Base-by-base conservation (phyloP, 1,140 invertebrate genomes). In the Lepidurus couesii region DNA sequence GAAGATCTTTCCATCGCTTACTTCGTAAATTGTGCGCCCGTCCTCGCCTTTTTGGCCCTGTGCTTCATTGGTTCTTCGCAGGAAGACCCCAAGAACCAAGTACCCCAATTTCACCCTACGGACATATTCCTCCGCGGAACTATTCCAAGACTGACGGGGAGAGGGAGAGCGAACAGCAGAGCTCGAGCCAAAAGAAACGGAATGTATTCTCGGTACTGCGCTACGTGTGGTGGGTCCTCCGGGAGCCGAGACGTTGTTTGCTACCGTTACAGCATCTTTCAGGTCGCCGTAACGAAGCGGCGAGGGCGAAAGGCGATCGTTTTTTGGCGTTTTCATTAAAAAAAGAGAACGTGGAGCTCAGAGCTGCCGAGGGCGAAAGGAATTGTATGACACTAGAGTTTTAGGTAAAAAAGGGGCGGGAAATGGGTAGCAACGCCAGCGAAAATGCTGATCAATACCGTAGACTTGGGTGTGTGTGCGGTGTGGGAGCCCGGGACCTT, bases 381-480 rank as follows among this genome's bases (percentile, higher is more conserved):
- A 65, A 65, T 65, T 65, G 53, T 65, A 65, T 65, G 53, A 65
- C 53, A 21, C 53, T 65, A 65, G 16, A 65, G 53, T 65, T 65
- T 65, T 65, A 21, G 16, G 53, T 65, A 65, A 65, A 65, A 53
- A 65, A 21, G 53, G 53, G 6, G 1, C 16, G 53, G 2, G 21
- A 16, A 16, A 7, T 13, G 53, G 13, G 53, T 1, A 21, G 53
- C 53, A 65, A 65, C 53, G 53, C 21, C 53, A 65, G 53, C 9
- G 53, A 65, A 21, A 65, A n/a, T 65, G 21, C 53, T 65, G 53
- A 65, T 65, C 53, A 65, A 65, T 65, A 65, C 53, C 53, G n/a
- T 65, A 65, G 53, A 65, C 53, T 65, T 65, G 21, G 53, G 13
- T 34, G 21, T 65, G 53, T 13, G 13, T 65, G 53, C 53, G 6